These are phyloP conservation scores for Melospiza georgiana DNA, from an alignment of 2,113 vertebrate genomes.

Conservation along the genomic window DNA sequence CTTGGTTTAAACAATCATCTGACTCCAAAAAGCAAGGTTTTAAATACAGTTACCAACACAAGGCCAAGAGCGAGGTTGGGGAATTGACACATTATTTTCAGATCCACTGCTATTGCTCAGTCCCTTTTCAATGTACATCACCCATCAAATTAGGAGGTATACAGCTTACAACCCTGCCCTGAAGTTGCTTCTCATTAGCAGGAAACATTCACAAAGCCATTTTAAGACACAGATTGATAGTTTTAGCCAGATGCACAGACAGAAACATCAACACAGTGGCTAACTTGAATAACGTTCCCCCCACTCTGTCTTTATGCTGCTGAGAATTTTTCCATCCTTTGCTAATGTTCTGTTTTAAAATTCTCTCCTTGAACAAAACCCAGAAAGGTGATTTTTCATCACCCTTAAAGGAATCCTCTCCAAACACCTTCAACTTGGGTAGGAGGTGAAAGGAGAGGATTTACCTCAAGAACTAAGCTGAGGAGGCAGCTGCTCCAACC, in stretches of 20 bases:
- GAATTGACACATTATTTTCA: background rate
- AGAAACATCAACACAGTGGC: background rate
- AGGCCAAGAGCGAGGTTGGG: background rate
- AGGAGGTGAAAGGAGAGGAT: background rate
- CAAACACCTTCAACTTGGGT: background rate
- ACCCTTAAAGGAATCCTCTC: background rate
- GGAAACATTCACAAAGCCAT: background rate
- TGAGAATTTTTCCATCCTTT: background rate
- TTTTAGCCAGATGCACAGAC: background rate
- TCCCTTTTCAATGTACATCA: fast-evolving
- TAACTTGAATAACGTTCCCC: background rate
- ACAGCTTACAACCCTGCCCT: background rate
- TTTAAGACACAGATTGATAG: background rate
- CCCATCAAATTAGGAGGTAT: background rate
- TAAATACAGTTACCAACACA: background rate
- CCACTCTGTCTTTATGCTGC: background rate
- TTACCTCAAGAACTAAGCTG: background rate
- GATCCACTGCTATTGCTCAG: background rate
- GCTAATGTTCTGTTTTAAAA: background rate
- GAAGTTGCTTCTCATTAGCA: background rate
- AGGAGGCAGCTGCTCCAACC: background rate
- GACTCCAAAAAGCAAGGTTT: background rate
- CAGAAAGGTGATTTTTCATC: background rate
- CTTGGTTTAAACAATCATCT: background rate
- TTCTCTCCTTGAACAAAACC: background rate